Evolutionary conservation across 2,888 invertebrate species (phyloP).

Genomic region (Kuschelorhynchus macadamiae): DNA sequence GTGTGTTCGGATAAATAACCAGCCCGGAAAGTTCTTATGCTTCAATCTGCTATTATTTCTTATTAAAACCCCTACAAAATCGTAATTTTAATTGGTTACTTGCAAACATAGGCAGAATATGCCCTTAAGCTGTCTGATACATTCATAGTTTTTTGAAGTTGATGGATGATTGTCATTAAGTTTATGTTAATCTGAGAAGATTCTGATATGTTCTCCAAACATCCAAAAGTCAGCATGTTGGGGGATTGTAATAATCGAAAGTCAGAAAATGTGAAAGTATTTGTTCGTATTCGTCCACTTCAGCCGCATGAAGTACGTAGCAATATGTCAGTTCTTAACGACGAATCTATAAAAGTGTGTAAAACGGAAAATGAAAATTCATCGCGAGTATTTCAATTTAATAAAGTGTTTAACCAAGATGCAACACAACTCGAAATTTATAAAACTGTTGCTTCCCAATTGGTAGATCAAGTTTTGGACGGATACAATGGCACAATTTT

Average conservation of each 20-base stretch:
- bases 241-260: constrained; percentile 28
- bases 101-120: too few species aligned
- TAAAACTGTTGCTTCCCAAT: constrained; percentile 92
- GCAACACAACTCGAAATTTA: constrained; percentile 92
- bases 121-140: too few species aligned
- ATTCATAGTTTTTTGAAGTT: too few species aligned
- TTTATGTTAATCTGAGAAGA: too few species aligned
- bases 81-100: too few species aligned
- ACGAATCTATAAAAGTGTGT: constrained; percentile 79
- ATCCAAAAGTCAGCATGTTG: neutral
- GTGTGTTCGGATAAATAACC: too few species aligned
- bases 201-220: neutral
- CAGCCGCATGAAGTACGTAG: constrained; percentile 8
- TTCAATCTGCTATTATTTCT: too few species aligned
- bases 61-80: too few species aligned
- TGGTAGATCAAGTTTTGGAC: constrained; percentile 92
- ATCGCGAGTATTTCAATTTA: constrained; percentile 90
- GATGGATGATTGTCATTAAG: too few species aligned
- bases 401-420: constrained; percentile 88
- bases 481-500: constrained; percentile 95
- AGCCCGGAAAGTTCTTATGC: too few species aligned
- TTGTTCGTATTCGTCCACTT: constrained; percentile 89
- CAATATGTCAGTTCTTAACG: constrained; percentile 69
- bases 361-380: constrained; percentile 72
- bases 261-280: constrained; percentile 92